These are phyloP conservation scores for Cossypha caffra DNA, from an alignment of 2,797 vertebrate species.

Conservation along the genomic window DNA sequence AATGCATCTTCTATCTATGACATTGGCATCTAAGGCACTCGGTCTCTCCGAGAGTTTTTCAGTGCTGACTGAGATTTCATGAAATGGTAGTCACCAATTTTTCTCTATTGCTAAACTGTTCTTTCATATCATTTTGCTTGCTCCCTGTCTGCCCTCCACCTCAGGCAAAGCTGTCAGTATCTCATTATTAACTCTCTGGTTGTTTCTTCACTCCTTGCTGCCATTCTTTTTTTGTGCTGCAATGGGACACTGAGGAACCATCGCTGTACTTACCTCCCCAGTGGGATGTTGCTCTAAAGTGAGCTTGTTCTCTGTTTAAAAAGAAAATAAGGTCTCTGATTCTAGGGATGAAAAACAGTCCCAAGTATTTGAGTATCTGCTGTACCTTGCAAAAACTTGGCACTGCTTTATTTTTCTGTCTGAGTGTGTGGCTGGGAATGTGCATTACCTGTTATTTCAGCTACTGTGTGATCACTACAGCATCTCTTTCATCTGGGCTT, in stretches of 20 bases:
- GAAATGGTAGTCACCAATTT: slow-evolving; percentile 27
- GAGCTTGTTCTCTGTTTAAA: slow-evolving; percentile 26
- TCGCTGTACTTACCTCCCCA: background rate
- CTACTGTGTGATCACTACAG: background rate
- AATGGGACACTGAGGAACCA: slow-evolving; percentile 5
- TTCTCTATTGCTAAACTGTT: slow-evolving; percentile 16
- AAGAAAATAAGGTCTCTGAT: slow-evolving; percentile 7
- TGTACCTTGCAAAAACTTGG: background rate
- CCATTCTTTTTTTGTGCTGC: slow-evolving; percentile 30
- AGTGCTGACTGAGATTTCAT: slow-evolving; percentile 14
- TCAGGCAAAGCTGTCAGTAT: slow-evolving; percentile 22
- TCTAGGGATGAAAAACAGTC: slow-evolving; percentile 15
- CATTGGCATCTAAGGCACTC: background rate
- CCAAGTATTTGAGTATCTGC: background rate
- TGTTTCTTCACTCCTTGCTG: slow-evolving; percentile 29
- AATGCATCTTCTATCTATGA: slow-evolving; percentile 1
- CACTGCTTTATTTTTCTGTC: slow-evolving; percentile 3
- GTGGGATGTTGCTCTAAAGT: slow-evolving; percentile 25
- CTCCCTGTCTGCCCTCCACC: slow-evolving; percentile 12
- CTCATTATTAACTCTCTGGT: slow-evolving; percentile 24
- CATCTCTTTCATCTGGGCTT: background rate
- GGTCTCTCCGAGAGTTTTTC: background rate
- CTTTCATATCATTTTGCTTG: slow-evolving; percentile 2
- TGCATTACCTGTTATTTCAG: background rate
- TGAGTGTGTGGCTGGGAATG: background rate